Evolutionary conservation across 2,113 vertebrate genomes (phyloP).

Genomic region (Phaetusa simplex): DNA sequence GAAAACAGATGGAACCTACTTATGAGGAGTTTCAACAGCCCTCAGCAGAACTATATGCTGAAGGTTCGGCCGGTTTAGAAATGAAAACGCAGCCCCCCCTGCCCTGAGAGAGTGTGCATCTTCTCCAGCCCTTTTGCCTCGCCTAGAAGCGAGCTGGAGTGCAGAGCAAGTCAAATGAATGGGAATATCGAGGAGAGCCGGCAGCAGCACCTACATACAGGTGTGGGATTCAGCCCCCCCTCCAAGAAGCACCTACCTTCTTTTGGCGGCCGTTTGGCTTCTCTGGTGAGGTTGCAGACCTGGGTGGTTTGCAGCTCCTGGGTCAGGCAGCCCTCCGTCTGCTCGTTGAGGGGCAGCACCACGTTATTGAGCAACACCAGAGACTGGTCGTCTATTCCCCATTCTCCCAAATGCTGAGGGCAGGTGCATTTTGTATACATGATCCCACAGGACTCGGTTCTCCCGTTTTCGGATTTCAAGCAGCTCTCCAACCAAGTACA

Average conservation of each 20-base stretch:
- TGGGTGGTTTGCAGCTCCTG: constrained; percentile 95
- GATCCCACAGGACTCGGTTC: constrained; percentile 94
- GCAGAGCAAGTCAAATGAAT: not conserved
- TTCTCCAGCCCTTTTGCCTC: not conserved
- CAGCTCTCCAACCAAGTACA: constrained; percentile 99
- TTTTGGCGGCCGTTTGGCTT: constrained; percentile 94
- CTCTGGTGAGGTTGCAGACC: constrained; percentile 95
- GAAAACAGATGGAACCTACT: not conserved
- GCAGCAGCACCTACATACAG: not conserved
- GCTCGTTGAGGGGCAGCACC: constrained; percentile 96
- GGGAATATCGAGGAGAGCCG: not conserved
- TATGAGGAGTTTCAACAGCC: not conserved
- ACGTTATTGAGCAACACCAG: constrained; percentile 95
- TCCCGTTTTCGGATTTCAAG: constrained; percentile 93
- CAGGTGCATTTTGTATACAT: constrained; percentile 99
- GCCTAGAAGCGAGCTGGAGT: not conserved
- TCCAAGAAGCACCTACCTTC: constrained; percentile 88
- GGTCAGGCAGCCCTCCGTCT: constrained; percentile 97
- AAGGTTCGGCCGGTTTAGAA: not conserved
- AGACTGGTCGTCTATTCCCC: constrained; percentile 91
- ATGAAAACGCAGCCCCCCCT: not conserved
- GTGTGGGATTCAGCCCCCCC: not conserved
- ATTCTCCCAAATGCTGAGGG: constrained; percentile 94
- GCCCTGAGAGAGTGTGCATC: not conserved
- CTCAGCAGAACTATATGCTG: not conserved